phyloP scores from a whole-genome alignment of 2,888 invertebrate species.

The Eremobia ochroleuca region DNA sequence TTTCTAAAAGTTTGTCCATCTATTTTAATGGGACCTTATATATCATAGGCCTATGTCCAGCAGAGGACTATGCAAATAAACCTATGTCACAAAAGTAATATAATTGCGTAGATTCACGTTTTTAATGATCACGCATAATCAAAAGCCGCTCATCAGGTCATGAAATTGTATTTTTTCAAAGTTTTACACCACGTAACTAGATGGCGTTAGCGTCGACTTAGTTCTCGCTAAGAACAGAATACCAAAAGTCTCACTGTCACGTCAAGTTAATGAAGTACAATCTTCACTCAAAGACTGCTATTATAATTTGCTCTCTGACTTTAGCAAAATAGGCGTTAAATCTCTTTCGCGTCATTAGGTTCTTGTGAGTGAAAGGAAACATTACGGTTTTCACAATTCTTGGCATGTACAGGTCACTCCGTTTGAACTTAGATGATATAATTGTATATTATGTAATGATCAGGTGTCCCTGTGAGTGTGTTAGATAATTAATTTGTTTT shows the following conservation, averaged over 20 bases:
- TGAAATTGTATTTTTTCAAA: not conserved
- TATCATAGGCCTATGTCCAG: not conserved
- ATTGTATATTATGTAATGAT: slow-evolving; percentile 16
- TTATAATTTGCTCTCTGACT: slow-evolving; percentile 33
- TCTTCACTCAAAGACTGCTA: not conserved
- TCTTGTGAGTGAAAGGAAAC: slow-evolving; percentile 58
- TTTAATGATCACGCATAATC: not conserved
- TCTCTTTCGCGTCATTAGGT: slow-evolving; percentile 17
- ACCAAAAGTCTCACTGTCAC: not conserved
- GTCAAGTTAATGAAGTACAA: not conserved
- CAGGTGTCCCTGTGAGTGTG: not conserved
- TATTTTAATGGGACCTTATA: too few species aligned
- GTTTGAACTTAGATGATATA: slow-evolving; percentile 31
- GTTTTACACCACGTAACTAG: not conserved
- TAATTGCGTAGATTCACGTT: not conserved
- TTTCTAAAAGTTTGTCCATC: too few species aligned
- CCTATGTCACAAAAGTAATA: not conserved
- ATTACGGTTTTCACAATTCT: slow-evolving; percentile 59
- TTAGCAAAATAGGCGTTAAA: slow-evolving; percentile 23
- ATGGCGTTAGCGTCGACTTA: not conserved
- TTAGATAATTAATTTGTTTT: not conserved
- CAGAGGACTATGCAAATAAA: not conserved
- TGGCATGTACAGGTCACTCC: slow-evolving; percentile 35
- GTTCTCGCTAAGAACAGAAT: not conserved
- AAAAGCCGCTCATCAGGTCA: not conserved